Evolutionary conservation across 2,888 invertebrate genomes (phyloP), one percentile per base, ranked within the genome.

Genomic region (Corbicula japonica): DNA sequence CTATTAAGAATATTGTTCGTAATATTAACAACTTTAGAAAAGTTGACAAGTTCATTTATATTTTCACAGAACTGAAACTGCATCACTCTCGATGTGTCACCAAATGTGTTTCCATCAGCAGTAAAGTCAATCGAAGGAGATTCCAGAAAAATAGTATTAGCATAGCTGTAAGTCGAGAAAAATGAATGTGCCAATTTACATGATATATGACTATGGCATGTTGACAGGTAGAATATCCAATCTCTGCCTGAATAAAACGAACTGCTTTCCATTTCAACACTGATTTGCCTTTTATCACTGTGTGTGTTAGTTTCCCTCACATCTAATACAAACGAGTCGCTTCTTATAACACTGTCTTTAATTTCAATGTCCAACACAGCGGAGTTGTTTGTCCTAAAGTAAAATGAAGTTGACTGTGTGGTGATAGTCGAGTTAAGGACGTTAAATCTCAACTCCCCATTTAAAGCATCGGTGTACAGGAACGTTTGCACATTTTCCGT

Each of bases 1-100:
- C 48, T 46, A 15, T 66, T 23, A 35, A 74, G 68, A 28, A 21
- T 60, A 26, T 74, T 74, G 28, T 58, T 50, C 12, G 23, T 34
- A n/a, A 74, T 52, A 23, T 21, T 66, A 32, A 74, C 21, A 4
- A 12, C 32, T 35, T 35, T 58, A 21, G 35, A 34, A 26, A 30
- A 12, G 15, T 65, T 48, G 8, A 32, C 4, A 28, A 30, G 12
- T n/a, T n/a, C n/a, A n/a, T n/a, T n/a, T 30, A 50, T 12, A 21
- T 30, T 15, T 1, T 28, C 46, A 46, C 68, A 74, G 8, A 68
- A 68, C n/a, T 46, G 35, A 30, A 74, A 23, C 18, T 0, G 23
- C 2, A 74, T 60, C 12, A 50, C 2, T 15, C 26, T 38, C 15
- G 10, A n/a, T n/a, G 50, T 21, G 34, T 65, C 50, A 12, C 48